These are phyloP conservation scores for Hylaea fasciaria DNA, from an alignment of 2,888 invertebrate genomes.

Conservation along the genomic window DNA sequence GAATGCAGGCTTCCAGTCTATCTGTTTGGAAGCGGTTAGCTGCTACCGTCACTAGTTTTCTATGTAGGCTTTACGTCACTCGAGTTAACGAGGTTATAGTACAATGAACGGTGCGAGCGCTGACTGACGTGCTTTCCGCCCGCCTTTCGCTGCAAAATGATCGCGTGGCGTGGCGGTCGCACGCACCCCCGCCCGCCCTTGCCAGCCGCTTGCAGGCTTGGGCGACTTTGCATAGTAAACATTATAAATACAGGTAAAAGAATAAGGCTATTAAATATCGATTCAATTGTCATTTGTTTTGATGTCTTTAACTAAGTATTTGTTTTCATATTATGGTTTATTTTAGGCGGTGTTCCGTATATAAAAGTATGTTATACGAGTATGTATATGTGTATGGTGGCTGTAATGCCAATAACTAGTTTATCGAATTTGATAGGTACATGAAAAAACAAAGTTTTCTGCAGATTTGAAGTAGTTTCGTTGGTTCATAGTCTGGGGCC, in stretches of 20 bases:
- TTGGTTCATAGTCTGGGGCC: slow-evolving; percentile 48
- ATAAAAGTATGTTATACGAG: too few species aligned
- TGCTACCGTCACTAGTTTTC: slow-evolving; percentile 55
- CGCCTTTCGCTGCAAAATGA: slow-evolving; percentile 74
- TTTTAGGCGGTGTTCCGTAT: too few species aligned
- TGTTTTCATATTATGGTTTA: not conserved
- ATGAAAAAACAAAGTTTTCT: too few species aligned
- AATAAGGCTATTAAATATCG: slow-evolving; percentile 17
- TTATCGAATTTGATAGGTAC: too few species aligned
- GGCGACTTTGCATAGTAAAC: slow-evolving; percentile 60
- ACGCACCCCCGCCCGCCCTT: slow-evolving; percentile 54
- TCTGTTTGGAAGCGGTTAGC: slow-evolving; percentile 8
- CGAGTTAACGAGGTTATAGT: slow-evolving; percentile 74
- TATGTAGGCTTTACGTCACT: slow-evolving; percentile 74
- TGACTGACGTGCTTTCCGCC: slow-evolving; percentile 70
- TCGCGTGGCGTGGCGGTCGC: slow-evolving; percentile 77
- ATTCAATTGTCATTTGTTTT: not conserved
- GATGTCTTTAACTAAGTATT: not conserved
- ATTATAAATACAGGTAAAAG: slow-evolving; percentile 55
- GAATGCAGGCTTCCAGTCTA: slow-evolving; percentile 32
- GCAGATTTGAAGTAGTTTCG: too few species aligned
- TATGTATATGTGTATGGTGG: too few species aligned
- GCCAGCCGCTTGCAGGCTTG: slow-evolving; percentile 64
- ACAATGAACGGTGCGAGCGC: slow-evolving; percentile 52
- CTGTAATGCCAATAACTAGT: too few species aligned